phyloP scores from a whole-genome alignment of 2,888 invertebrate species.

The Oscheius sp. region DNA sequence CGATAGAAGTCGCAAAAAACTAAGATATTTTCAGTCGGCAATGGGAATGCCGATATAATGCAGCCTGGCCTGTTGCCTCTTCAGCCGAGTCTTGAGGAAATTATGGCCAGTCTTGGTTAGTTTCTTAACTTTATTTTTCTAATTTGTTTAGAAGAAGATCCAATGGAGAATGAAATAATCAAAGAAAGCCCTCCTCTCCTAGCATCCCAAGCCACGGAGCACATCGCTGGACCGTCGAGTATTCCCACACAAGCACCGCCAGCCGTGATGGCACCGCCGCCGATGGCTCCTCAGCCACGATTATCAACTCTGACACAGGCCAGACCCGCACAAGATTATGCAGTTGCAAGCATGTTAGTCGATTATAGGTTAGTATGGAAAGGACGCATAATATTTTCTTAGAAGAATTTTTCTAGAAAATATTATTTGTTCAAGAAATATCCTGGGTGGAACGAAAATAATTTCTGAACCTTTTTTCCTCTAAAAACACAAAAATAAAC shows the following conservation, averaged over 20 bases:
- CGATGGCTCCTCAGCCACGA: constrained; percentile 11
- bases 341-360: constrained; percentile 40
- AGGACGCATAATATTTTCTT: no score
- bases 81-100: constrained; percentile 80
- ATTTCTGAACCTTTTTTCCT: no score
- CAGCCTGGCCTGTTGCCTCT: constrained; percentile 96
- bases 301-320: neutral
- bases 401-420: no score
- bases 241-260: constrained; percentile 18
- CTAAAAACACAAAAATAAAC: no score
- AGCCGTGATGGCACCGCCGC: constrained; percentile 22
- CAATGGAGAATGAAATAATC: no score
- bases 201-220: constrained; percentile 16
- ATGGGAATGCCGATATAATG: constrained; percentile 81
- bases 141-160: constrained; percentile 10
- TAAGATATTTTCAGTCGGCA: constrained; percentile 10
- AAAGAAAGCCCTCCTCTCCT: constrained; percentile 14
- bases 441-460: no score
- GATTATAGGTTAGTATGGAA: constrained; percentile 45
- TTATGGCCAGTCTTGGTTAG: constrained; percentile 56
- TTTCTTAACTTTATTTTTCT: constrained; percentile 6
- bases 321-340: constrained; percentile 28
- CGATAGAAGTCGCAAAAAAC: neutral
- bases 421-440: no score
- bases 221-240: constrained; percentile 7